These are phyloP conservation scores for Sceliomorpha sp. DNA, from an alignment of 2,888 invertebrate genomes.

Conservation along the genomic window DNA sequence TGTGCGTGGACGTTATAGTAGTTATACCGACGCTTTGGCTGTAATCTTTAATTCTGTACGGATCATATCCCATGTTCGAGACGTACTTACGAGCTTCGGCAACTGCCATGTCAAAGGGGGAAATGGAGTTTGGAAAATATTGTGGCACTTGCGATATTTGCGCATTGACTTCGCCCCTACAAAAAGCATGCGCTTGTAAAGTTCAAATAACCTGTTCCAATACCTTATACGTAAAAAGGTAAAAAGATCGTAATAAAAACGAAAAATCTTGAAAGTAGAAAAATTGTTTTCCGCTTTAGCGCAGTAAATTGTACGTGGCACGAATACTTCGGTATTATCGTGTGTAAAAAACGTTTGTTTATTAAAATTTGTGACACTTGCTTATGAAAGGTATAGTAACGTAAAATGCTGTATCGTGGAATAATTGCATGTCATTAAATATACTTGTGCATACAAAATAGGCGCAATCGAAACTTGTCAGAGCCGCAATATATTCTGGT, in stretches of 20 bases:
- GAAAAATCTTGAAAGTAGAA: neutral
- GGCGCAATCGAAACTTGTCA: slow-evolving; percentile 14
- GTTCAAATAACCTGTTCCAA: neutral
- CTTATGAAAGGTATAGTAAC: neutral
- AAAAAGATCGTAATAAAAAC: neutral
- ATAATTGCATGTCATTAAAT: slow-evolving; percentile 1
- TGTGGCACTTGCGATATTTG: slow-evolving; percentile 87
- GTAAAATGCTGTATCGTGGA: neutral
- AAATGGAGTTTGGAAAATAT: slow-evolving; percentile 91
- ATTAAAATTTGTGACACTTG: too few species aligned
- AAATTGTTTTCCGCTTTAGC: too few species aligned
- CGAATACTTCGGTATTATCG: too few species aligned
- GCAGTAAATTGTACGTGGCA: too few species aligned
- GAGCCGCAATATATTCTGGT: slow-evolving; percentile 14
- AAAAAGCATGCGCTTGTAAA: slow-evolving; percentile 23
- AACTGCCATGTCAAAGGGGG: slow-evolving; percentile 91
- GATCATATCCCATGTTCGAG: slow-evolving; percentile 86
- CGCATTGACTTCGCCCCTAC: slow-evolving; percentile 86
- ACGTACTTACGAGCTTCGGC: slow-evolving; percentile 88
- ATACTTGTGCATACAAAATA: slow-evolving; percentile 12
- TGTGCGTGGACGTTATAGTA: slow-evolving; percentile 86
- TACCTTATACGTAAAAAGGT: neutral
- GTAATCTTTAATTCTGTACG: slow-evolving; percentile 87
- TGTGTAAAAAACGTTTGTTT: too few species aligned
- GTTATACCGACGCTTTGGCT: slow-evolving; percentile 87